A percentile compares a stretch with the other conserved stretches of the same genome.
Evolutionary conservation across 37 sponge, comb jelly and placozoan genomes (phyloP).

Genomic region (Amphimedon queenslandica): DNA sequence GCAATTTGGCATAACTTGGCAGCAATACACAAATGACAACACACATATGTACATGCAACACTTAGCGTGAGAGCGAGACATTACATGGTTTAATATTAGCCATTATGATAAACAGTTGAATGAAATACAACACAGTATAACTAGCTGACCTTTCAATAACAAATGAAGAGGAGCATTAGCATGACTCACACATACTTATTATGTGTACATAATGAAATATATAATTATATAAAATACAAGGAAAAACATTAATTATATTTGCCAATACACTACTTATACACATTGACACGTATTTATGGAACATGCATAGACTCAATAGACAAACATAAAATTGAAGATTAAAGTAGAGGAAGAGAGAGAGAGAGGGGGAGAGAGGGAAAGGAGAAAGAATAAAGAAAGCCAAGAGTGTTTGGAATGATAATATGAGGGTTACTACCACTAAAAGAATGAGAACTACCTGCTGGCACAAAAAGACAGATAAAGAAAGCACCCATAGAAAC

Average conservation of each 20-base stretch:
- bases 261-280: neutral
- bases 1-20: too few relatives aligned
- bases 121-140: neutral
- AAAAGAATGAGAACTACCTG: neutral
- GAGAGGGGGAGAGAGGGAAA: slow-evolving; percentile 1
- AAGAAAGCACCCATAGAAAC: neutral
- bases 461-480: neutral
- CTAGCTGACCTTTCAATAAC: neutral
- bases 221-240: neutral
- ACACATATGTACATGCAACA: too few relatives aligned
- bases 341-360: slow-evolving; percentile 8
- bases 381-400: neutral
- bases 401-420: neutral
- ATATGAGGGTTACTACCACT: too few relatives aligned
- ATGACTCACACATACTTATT: too few relatives aligned
- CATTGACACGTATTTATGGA: neutral
- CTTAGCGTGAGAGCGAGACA: too few relatives aligned
- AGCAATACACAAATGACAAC: too few relatives aligned
- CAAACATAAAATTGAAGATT: neutral
- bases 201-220: too few relatives aligned
- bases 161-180: too few relatives aligned
- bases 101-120: neutral
- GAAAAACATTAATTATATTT: neutral
- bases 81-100: too few relatives aligned
- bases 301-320: neutral